Evolutionary conservation across 2,113 vertebrate genomes (phyloP).

Genomic region (Tricholaema leucomelas): DNA sequence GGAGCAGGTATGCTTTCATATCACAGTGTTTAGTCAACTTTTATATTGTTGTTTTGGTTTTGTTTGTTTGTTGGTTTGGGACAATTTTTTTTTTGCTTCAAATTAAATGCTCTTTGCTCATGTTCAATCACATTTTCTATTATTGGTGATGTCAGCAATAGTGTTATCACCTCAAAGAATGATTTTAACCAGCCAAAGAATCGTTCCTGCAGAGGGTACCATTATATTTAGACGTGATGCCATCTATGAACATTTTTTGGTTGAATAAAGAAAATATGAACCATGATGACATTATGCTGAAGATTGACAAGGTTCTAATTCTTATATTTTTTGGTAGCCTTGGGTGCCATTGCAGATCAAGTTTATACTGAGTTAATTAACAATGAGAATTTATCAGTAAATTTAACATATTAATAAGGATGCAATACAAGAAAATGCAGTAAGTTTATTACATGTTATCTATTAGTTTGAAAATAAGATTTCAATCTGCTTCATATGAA

Average conservation of each 20-base stretch:
- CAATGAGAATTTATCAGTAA: constrained; percentile 1
- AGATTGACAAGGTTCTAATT: constrained; percentile 69
- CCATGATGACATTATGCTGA: constrained; percentile 55
- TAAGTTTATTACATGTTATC: not conserved
- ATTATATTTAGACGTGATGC: constrained; percentile 71
- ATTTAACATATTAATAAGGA: constrained; percentile 27
- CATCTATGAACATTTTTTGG: constrained; percentile 62
- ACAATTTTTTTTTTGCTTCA: not conserved
- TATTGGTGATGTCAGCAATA: not conserved
- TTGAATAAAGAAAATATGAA: constrained; percentile 65
- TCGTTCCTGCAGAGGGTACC: constrained; percentile 58
- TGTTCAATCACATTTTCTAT: constrained; percentile 26
- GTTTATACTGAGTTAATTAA: constrained; percentile 41
- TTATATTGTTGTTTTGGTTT: not conserved
- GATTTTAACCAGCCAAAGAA: constrained; percentile 63
- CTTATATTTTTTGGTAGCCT: constrained; percentile 21
- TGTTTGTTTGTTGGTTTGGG: too few species aligned
- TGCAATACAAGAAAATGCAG: not conserved
- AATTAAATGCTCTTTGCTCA: not conserved
- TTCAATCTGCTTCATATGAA: not conserved
- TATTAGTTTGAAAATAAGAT: not conserved
- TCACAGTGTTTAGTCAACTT: not conserved
- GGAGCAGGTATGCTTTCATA: not conserved
- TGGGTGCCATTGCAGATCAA: constrained; percentile 52
- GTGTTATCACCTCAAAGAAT: constrained; percentile 33